phyloP scores from a whole-genome alignment of 2,113 vertebrate species.

The Ginglymostoma cirratum region DNA sequence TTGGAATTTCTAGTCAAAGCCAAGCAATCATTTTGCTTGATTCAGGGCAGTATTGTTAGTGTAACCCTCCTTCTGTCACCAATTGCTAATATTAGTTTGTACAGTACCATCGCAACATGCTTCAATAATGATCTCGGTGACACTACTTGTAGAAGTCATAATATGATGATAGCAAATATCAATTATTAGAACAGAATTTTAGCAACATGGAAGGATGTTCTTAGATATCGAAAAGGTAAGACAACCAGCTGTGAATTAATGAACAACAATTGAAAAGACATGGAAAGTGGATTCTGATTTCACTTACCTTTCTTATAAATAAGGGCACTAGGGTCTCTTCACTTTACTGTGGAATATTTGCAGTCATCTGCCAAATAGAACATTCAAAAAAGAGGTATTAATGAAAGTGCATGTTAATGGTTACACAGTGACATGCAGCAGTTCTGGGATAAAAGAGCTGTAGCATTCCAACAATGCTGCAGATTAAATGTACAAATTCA shows the following conservation, averaged over 20 bases:
- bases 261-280: not conserved
- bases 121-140: not conserved
- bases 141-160: not conserved
- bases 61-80: not conserved
- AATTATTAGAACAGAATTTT: not conserved
- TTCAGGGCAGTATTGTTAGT: not conserved
- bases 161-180: not conserved
- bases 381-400: not conserved
- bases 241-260: not conserved
- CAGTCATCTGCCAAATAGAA: constrained; percentile 14
- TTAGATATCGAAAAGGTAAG: not conserved
- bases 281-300: constrained; percentile 5
- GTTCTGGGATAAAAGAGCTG: not conserved
- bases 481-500: not conserved
- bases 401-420: not conserved
- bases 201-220: not conserved
- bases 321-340: not conserved
- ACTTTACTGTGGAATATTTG: not conserved
- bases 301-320: not conserved
- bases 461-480: not conserved
- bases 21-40: not conserved
- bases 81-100: not conserved
- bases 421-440: not conserved
- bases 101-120: not conserved
- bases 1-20: not conserved